Evolutionary conservation across 2,113 vertebrate species (phyloP), one percentile per base, ranked within the genome.

Genomic region (Bombycilla garrulus): DNA sequence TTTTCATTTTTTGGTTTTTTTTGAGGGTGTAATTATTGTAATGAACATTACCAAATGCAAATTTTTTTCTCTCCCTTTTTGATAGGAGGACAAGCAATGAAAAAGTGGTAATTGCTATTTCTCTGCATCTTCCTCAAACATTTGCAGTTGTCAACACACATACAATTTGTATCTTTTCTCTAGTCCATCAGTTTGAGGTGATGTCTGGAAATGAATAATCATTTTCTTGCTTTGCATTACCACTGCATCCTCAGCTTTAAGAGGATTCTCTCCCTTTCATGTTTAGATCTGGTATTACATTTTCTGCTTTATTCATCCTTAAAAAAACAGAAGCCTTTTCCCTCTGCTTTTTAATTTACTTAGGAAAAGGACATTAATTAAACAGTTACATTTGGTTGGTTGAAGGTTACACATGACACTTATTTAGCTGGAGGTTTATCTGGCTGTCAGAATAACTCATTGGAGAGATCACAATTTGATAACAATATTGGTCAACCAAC

Each of bases 361-460:
- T 88, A 85, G 47, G 78, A 95, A 92, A 97, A 97, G 57, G 45
- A 81, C 44, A 86, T 93, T 95, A 95, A 95, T 92, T 91, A 95
- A 83, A 40, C 67, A 85, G 65, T 90, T 73, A 45, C 26, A 62
- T 79, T 94, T 81, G 35, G 25, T 81, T 96, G 82, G 48, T 54
- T 94, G 92, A 96, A 94, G 56, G 72, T 90, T 92, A 44, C 50
- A 7, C 61, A 42, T 40, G 69, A 54, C 88, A 78, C 76, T 84
- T 57, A 77, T 95, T 83, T 93, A 94, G 86, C 92, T 86, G 87
- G 88, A 94, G 91, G 78, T 92, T 97, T 96, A 92, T 84, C 78
- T 91, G 79, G 45, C 82, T 92, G 90, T 83, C 94, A 69, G 86
- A 88, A 90, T 64, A 90, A 86, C 90, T 97, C 24, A 86, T 72